Base-by-base conservation (phyloP, 2,797 vertebrate genomes). In the Muraenolepis orangiensis region DNA sequence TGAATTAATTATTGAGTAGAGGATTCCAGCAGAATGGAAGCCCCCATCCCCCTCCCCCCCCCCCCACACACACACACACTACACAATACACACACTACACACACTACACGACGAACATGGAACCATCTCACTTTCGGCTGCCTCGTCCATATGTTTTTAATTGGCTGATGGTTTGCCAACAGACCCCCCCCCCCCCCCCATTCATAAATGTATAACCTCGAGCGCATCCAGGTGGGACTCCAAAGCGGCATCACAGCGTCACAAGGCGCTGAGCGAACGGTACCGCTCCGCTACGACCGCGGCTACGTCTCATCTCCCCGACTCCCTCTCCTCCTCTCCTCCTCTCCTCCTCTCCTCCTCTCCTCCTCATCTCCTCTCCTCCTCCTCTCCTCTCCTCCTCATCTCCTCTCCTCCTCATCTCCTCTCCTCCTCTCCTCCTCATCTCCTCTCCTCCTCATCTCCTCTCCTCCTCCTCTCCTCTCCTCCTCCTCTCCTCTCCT, bases 131-230 rank as follows among this genome's bases (percentile, higher is more conserved):
- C 67, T 76, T 31, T 31, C 78, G 18, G 42, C 69, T 69, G 72
- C 78, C 28, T 74, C 72, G 18, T 46, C 84, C 76, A 76, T 77
- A 86, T 81, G 66, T 76, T 83, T 84, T 81, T 84, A 83, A 90
- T 85, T 82, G 76, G 12, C 76, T 85, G 76, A 82, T 84, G 74
- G 85, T 82, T 75, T 73, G 66, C 70, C 68, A 73, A 78, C 75
- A 32, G 71, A 51, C 46, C 46, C 46, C 32, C 32, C 32, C 32
- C 32, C 32, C 32, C 32, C 32, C 32, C 69, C 18, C 34, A 10
- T 13, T 13, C 14, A 71, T 26, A 36, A 11, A 29, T 30, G 20
- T 6, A 7, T 26, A 28, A 80, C 51, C 69, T 70, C 68, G 7
- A 57, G 61, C 2, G 69, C 61, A 73, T 81, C 68, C 73, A 30